A percentile compares a stretch with the other conserved stretches of the same genome.
phyloP scores from a whole-genome alignment of 2,797 vertebrate species.

The Synaphobranchus kaupii region DNA sequence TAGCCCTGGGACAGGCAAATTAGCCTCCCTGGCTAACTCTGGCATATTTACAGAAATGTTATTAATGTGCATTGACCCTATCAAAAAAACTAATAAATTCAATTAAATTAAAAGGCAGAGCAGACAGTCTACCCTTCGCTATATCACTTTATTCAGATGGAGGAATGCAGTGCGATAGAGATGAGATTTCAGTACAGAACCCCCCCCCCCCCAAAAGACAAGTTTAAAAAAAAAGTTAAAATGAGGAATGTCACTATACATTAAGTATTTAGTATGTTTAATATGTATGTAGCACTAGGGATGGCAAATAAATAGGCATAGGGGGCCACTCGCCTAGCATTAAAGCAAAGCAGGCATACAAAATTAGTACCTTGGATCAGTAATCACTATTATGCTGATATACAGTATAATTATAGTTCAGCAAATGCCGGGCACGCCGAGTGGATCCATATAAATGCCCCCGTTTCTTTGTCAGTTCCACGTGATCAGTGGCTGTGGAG shows the following conservation, averaged over 20 bases:
- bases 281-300: not conserved
- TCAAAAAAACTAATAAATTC: no score
- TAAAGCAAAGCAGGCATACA: not conserved
- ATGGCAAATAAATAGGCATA: not conserved
- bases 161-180: no score
- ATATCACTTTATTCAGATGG: no score
- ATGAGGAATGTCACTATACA: not conserved
- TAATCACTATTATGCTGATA: not conserved
- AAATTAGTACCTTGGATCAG: not conserved
- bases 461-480: slow-evolving; percentile 54
- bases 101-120: no score
- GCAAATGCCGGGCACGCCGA: not conserved
- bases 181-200: not conserved
- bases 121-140: no score
- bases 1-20: no score
- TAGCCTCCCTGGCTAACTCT: no score
- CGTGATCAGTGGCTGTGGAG: slow-evolving; percentile 48
- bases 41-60: no score
- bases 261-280: not conserved
- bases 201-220: no score
- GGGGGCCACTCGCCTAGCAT: not conserved
- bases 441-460: not conserved
- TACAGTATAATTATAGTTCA: not conserved
- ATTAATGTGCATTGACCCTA: no score
- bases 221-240: not conserved